Evolutionary conservation across 2,797 vertebrate species (phyloP).

Genomic region (Anas bahamensis): DNA sequence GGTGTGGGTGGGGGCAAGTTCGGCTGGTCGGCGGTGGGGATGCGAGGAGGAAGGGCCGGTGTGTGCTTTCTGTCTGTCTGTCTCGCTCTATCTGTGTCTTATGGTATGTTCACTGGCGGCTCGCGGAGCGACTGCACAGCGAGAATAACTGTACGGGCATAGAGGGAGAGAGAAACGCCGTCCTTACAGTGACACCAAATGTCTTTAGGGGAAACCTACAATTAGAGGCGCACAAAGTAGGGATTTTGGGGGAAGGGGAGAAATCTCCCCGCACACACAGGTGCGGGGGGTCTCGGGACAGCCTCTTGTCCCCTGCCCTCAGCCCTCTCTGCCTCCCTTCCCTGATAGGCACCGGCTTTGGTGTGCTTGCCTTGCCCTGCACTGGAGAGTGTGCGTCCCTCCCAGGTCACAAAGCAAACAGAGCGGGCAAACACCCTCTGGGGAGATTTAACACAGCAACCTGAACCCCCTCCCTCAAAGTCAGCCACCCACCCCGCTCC

Average conservation of each 20-base stretch:
- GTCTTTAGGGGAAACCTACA: slow-evolving; percentile 84
- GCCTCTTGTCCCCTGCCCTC: background rate
- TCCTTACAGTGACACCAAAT: slow-evolving; percentile 85
- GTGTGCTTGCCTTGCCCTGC: background rate
- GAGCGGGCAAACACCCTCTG: background rate
- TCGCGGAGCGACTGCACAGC: slow-evolving; percentile 11
- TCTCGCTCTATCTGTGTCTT: slow-evolving; percentile 25
- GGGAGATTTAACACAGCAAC: background rate
- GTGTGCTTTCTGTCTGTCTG: slow-evolving; percentile 40
- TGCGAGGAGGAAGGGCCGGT: slow-evolving; percentile 24
- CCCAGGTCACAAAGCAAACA: background rate
- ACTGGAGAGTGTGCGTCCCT: background rate
- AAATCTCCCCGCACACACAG: background rate
- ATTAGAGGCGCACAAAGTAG: slow-evolving; percentile 37
- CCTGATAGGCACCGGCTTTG: background rate
- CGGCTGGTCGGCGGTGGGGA: slow-evolving; percentile 64
- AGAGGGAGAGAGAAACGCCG: slow-evolving; percentile 68
- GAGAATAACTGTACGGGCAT: slow-evolving; percentile 50
- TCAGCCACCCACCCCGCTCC: background rate
- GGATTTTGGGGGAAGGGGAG: background rate
- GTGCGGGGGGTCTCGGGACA: background rate
- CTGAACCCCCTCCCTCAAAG: background rate
- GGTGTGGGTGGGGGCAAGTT: slow-evolving; percentile 70
- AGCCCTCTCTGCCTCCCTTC: background rate
- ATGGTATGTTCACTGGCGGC: slow-evolving; percentile 28